Evolutionary conservation across 2,113 vertebrate species (phyloP).

Genomic region (Silurus meridionalis): DNA sequence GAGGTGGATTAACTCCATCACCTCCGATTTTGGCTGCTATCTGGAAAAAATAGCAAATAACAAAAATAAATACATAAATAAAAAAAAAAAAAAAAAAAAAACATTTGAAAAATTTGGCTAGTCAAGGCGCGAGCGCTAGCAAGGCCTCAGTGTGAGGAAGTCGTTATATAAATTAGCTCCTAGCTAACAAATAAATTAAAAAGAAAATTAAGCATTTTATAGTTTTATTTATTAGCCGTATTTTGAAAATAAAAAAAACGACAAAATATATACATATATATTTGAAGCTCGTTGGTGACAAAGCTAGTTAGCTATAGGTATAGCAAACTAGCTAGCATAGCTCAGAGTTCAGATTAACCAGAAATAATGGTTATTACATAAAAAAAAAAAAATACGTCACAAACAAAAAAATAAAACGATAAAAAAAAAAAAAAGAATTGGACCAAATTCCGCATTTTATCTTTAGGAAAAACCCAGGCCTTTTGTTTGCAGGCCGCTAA

Average conservation of each 20-base stretch:
- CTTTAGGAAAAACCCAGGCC: background rate
- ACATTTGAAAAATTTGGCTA: background rate
- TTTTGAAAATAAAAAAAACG: background rate
- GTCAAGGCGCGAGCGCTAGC: background rate
- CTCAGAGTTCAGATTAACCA: background rate
- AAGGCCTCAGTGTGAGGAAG: background rate
- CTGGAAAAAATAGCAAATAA: conserved; percentile 66
- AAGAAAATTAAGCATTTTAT: no score
- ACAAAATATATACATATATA: no score
- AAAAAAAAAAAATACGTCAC: background rate
- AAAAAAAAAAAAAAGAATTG: background rate
- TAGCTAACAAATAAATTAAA: no score
- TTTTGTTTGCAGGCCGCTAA: conserved; percentile 6
- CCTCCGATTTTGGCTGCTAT: conserved; percentile 98
- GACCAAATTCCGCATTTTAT: no score
- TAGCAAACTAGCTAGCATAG: background rate
- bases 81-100: background rate
- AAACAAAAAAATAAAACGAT: background rate
- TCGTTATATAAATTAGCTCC: background rate
- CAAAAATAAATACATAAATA: background rate
- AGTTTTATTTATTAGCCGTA: no score
- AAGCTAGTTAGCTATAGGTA: background rate
- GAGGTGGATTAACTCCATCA: conserved; percentile 81
- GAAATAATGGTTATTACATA: no score
- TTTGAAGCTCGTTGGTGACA: background rate